Percentiles rank a stretch among this genome's conserved stretches.
Evolutionary conservation across 2,888 invertebrate species (phyloP).

Genomic region (Alentia gelatinosa): DNA sequence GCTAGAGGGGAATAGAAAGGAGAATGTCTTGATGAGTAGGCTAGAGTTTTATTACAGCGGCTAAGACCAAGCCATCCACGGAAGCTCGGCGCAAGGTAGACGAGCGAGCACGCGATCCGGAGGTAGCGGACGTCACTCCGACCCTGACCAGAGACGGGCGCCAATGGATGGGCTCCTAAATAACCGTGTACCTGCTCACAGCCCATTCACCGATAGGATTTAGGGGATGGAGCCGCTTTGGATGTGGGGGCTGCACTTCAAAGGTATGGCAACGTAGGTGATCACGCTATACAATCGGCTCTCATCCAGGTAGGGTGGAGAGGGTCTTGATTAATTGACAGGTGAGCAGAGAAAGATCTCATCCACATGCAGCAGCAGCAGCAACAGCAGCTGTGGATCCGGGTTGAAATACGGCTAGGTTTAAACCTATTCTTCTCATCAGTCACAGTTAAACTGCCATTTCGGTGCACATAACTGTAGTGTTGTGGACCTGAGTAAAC

Average conservation of each 20-base stretch:
- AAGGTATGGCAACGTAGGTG: not conserved
- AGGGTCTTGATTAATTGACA: not conserved
- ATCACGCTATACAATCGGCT: not conserved
- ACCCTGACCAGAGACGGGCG: not conserved
- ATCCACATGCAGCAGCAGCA: not conserved
- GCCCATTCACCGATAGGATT: not conserved
- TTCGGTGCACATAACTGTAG: too few species aligned
- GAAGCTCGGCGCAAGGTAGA: too few species aligned
- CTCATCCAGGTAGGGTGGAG: not conserved
- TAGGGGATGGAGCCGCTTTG: too few species aligned
- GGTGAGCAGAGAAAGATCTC: not conserved
- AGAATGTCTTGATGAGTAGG: too few species aligned
- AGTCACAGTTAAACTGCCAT: too few species aligned
- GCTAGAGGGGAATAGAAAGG: too few species aligned
- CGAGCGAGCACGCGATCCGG: not conserved
- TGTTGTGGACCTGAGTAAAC: too few species aligned
- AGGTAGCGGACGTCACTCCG: not conserved
- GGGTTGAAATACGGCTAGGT: too few species aligned
- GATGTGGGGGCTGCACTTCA: not conserved
- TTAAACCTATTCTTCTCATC: too few species aligned
- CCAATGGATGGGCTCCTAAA: not conserved
- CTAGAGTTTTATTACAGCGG: too few species aligned
- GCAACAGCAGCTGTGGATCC: too few species aligned
- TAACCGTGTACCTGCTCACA: not conserved
- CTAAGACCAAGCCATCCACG: too few species aligned